Conservation (phyloP, 2,113 vertebrate genomes). For the Pluvianellus socialis region DNA sequence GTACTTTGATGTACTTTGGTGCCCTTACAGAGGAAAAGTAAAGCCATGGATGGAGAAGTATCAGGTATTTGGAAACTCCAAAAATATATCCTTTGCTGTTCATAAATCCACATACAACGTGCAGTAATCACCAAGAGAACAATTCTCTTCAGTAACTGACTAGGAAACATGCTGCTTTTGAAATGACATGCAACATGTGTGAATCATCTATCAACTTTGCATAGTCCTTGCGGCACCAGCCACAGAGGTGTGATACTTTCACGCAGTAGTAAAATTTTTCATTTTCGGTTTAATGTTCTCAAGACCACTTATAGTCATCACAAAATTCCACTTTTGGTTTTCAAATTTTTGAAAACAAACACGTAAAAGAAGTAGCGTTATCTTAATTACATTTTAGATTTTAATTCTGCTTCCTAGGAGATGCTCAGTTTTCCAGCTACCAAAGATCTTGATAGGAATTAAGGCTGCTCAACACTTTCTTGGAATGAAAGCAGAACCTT, state of each 20-base stretch:
- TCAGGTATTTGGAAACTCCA: neutral
- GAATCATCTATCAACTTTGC: neutral
- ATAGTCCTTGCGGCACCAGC: neutral
- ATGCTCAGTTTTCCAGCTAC: neutral
- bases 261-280: neutral
- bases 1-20: neutral
- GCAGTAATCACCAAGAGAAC: slow-evolving; percentile 8
- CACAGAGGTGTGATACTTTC: neutral
- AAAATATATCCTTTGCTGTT: slow-evolving; percentile 4
- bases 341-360: neutral
- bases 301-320: neutral
- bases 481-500: neutral
- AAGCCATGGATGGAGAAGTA: neutral
- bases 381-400: neutral
- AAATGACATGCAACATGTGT: neutral
- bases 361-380: neutral
- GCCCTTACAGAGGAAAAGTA: neutral
- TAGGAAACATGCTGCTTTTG: slow-evolving; percentile 1
- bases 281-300: neutral
- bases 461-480: neutral
- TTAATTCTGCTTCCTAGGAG: neutral
- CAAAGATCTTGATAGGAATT: neutral
- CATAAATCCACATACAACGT: neutral
- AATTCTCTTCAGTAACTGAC: neutral
- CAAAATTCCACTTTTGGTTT: neutral